Percentiles rank a stretch among this genome's conserved stretches.
Conservation (phyloP, 2,888 invertebrate species). For the Mellilla xanthometata region DNA sequence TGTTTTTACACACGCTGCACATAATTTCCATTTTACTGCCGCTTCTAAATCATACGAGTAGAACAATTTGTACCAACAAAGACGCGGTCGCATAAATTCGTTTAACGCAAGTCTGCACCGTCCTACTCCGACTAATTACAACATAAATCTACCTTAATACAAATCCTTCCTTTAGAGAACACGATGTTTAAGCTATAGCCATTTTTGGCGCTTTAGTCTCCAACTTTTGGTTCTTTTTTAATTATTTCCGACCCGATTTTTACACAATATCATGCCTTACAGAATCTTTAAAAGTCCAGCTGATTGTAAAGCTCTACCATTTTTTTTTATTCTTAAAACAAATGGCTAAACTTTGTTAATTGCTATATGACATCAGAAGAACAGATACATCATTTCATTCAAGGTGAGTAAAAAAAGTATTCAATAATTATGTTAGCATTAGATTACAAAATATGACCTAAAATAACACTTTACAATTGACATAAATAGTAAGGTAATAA, state of each 20-base stretch:
- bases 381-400: constrained; percentile 6
- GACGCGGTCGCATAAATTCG: constrained; percentile 68
- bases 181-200: constrained; percentile 39
- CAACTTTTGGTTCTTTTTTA: not conserved
- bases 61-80: constrained; percentile 64
- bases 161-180: constrained; percentile 61
- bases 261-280: constrained; percentile 6
- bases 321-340: constrained; percentile 17
- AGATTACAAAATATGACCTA: not conserved
- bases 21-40: constrained; percentile 38
- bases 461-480: constrained; percentile 4
- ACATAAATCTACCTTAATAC: constrained; percentile 73
- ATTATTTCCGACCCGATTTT: constrained; percentile 6
- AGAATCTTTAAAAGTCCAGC: constrained; percentile 4
- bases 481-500: no score
- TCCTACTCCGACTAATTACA: constrained; percentile 67
- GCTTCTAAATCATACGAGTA: constrained; percentile 53
- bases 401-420: not conserved
- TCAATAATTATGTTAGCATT: not conserved
- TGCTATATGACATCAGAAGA: no score
- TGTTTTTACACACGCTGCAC: constrained; percentile 15
- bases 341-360: constrained; percentile 14
- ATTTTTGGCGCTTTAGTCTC: not conserved
- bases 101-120: constrained; percentile 58
- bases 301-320: constrained; percentile 6